phyloP scores from a whole-genome alignment of 92 coral and sea anemone species.

The Anthopleura xanthogrammica region DNA sequence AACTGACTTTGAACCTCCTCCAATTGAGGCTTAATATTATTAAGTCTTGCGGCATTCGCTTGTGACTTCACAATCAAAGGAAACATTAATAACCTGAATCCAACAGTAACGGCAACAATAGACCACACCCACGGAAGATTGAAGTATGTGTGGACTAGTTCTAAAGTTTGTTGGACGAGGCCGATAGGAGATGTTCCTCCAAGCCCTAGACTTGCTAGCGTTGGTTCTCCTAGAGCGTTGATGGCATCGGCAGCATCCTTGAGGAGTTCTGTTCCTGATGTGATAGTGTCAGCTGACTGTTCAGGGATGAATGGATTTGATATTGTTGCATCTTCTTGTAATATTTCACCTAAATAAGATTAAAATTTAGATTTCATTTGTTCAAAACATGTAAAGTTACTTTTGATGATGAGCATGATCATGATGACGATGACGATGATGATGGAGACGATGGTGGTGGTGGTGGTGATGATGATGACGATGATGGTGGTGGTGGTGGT shows the following conservation, averaged over 20 bases:
- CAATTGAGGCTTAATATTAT: constrained; percentile 87
- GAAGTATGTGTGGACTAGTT: constrained; percentile 60
- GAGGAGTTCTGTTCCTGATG: constrained; percentile 52
- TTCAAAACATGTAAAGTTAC: no score
- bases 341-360: constrained; percentile 12
- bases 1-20: constrained; percentile 77
- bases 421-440: no score
- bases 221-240: constrained; percentile 68
- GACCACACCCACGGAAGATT: constrained; percentile 90
- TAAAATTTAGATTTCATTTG: no score
- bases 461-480: no score
- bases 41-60: constrained; percentile 89
- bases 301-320: constrained; percentile 68
- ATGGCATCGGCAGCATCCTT: constrained; percentile 59
- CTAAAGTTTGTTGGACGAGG: constrained; percentile 81
- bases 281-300: constrained; percentile 35
- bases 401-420: no score
- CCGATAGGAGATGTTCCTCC: constrained; percentile 88
- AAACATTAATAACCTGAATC: constrained; percentile 67
- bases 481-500: no score
- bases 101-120: constrained; percentile 71
- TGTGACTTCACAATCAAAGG: constrained; percentile 87
- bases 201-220: constrained; percentile 73
- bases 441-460: no score
- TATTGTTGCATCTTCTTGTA: background rate